Percentiles rank a stretch among this genome's conserved stretches.
phyloP scores from a whole-genome alignment of 1,140 invertebrate genomes.

The Euura lappo region DNA sequence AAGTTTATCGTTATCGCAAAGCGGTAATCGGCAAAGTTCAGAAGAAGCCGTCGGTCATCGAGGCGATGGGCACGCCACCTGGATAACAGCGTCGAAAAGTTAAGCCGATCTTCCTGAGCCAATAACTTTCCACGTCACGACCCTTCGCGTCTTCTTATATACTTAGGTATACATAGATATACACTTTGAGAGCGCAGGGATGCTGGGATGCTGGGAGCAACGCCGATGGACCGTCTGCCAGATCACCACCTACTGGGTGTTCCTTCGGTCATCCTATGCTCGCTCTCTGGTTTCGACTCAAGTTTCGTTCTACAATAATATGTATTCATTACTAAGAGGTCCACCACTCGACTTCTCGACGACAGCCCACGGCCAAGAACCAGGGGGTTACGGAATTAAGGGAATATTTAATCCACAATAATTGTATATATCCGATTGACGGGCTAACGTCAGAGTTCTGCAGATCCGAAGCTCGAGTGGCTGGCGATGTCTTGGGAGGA shows the following conservation, averaged over 20 bases:
- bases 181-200: not conserved
- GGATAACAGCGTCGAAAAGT: conserved; percentile 1
- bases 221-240: not conserved
- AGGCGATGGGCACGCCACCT: conserved; percentile 3
- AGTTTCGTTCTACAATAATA: not conserved
- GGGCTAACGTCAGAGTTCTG: not conserved
- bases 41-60: not conserved
- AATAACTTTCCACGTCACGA: conserved; percentile 7
- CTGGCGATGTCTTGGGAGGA: not conserved
- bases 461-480: not conserved
- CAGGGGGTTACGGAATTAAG: not conserved
- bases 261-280: not conserved
- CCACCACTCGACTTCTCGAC: not conserved
- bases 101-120: conserved; percentile 2
- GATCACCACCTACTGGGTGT: not conserved
- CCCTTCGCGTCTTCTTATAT: conserved; percentile 4
- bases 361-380: not conserved
- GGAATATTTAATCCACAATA: conserved; percentile 3
- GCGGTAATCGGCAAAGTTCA: conserved; percentile 3
- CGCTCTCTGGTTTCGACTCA: not conserved
- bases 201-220: not conserved
- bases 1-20: conserved; percentile 7
- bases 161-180: conserved; percentile 4
- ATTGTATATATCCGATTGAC: conserved; percentile 3
- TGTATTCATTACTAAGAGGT: not conserved